Base-by-base conservation (phyloP, 1,140 invertebrate species). In the Drosophila suzukii region DNA sequence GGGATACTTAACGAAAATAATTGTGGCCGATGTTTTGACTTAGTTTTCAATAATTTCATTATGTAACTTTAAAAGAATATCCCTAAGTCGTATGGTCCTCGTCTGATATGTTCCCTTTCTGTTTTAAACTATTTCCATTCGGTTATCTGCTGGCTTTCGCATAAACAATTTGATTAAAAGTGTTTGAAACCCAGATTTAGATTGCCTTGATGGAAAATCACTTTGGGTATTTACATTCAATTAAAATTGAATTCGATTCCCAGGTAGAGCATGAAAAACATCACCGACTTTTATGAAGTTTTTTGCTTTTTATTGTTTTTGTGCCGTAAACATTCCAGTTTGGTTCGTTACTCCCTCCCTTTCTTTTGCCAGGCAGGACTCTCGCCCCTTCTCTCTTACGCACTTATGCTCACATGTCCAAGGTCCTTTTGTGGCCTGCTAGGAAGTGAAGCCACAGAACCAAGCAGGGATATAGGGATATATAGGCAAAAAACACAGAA, bases 351-450 rank as follows among this genome's bases (percentile, higher is more conserved):
- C n/a, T 66, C 15, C 15, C 43, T 24, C 62, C 12, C 20, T 47
- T 65, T 54, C 7, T n/a, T 7, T 10, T 8, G 7, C 8, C 30
- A 39, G 44, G 20, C 41, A 15, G 43, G 41, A 63, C 57, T 24
- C 75, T 75, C 51, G 61, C 62, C 46, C 36, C 38, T 20, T 34
- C 38, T 17, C 60, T 43, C 47, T 36, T 44, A 79, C 59, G 58
- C 67, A 75, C 41, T 62, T 24, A 57, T 13, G 32, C 12, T 59
- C 41, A 67, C 36, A 70, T 56, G 53, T 86, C 82, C 83, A 86
- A 86, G 83, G 83, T 86, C 83, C 81, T 83, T 70, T 55, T 65
- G 58, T 78, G 82, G 82, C 82, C 78, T 81, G 82, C 74, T 71
- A 66, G 60, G 60, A 63, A 63, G 55, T 60, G 78, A 86, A 82